These are phyloP conservation scores for Heterotis niloticus DNA, from an alignment of 2,113 vertebrate genomes.

Conservation along the genomic window DNA sequence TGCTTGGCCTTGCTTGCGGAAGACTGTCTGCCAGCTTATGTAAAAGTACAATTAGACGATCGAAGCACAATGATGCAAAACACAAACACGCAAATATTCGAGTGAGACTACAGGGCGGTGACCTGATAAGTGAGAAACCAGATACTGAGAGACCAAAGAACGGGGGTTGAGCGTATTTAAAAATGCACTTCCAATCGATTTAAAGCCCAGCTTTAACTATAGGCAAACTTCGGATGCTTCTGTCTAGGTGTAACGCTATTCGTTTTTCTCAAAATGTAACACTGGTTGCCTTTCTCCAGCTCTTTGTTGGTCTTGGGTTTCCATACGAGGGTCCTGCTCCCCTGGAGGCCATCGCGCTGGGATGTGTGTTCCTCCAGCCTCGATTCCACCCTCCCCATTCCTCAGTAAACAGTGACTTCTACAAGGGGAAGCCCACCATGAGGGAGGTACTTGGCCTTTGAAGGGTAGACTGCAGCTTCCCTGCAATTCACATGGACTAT, in stretches of 20 bases:
- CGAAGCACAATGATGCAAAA: no score
- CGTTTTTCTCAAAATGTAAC: no score
- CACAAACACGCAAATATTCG: no score
- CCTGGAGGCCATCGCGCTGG: conserved; percentile 58
- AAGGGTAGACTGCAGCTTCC: no score
- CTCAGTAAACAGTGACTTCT: conserved; percentile 58
- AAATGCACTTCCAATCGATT: not conserved
- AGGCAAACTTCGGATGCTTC: not conserved
- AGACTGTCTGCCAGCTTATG: no score
- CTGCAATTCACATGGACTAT: not conserved
- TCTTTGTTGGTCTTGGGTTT: conserved; percentile 66
- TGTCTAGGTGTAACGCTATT: not conserved
- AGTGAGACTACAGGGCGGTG: no score
- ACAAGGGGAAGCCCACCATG: conserved; percentile 62
- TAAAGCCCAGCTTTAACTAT: not conserved
- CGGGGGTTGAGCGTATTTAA: not conserved
- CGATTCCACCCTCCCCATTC: conserved; percentile 55
- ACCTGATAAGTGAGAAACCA: no score
- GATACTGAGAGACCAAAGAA: no score
- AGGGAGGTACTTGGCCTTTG: conserved; percentile 47
- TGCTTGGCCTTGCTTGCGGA: no score
- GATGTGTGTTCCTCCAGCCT: conserved; percentile 64
- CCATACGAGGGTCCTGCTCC: conserved; percentile 66
- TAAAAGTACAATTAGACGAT: no score
- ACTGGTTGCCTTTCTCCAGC: conserved; percentile 36